These are phyloP conservation scores for Netelia inedita DNA, from an alignment of 2,888 invertebrate species.

Conservation along the genomic window DNA sequence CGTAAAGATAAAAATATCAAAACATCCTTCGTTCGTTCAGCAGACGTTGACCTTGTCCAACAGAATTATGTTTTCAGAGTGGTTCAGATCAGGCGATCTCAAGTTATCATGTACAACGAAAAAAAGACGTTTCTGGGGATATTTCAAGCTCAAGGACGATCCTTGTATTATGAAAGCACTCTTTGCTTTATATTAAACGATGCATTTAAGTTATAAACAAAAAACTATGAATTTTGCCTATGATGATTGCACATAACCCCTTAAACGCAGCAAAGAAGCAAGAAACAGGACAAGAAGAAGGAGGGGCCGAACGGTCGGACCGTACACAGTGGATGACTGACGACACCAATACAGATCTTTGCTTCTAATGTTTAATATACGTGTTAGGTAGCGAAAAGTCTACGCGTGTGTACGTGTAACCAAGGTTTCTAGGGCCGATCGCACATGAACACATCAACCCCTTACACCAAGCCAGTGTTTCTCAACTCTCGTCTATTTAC, in stretches of 20 bases:
- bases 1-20: too few relatives aligned
- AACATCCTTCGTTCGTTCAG: too few relatives aligned
- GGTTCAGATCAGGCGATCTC: too few relatives aligned
- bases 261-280: slow-evolving; percentile 59
- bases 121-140: too few relatives aligned
- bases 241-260: background rate
- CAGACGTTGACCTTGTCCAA: too few relatives aligned
- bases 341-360: slow-evolving; percentile 77
- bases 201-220: too few relatives aligned
- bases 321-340: slow-evolving; percentile 76
- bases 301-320: slow-evolving; percentile 77
- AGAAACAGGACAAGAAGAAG: slow-evolving; percentile 69
- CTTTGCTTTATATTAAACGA: too few relatives aligned
- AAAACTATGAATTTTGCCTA: background rate
- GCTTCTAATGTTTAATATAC: slow-evolving; percentile 38
- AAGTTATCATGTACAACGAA: too few relatives aligned
- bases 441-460: slow-evolving; percentile 56
- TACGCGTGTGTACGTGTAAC: slow-evolving; percentile 37
- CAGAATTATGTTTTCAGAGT: too few relatives aligned
- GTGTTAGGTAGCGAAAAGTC: slow-evolving; percentile 24
- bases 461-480: slow-evolving; percentile 64
- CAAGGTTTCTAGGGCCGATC: slow-evolving; percentile 56
- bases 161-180: too few relatives aligned
- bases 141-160: too few relatives aligned
- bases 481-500: slow-evolving; percentile 64